Evolutionary conservation across 2,797 vertebrate genomes (phyloP), one percentile per base, ranked within the genome.

Genomic region (Anolis apletophallus): DNA sequence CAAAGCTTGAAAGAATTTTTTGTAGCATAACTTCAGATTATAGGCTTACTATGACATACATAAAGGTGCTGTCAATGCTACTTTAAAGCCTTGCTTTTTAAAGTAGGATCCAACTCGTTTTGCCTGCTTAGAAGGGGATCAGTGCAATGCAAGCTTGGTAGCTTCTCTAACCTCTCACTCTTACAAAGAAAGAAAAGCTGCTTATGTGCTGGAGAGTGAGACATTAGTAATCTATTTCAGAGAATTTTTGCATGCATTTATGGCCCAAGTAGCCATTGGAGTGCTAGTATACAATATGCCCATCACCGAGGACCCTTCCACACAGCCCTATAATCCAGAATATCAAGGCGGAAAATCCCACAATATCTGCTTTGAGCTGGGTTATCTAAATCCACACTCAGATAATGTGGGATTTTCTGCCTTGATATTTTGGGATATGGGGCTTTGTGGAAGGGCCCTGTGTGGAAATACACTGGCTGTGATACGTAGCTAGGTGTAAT

Each of bases 151-250:
- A 19, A 19, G 55, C 36, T 40, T 61, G 55, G 55, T 83, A 50
- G 29, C 26, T 61, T 64, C 57, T 84, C 36, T 84, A 75, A 84
- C 72, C 57, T 72, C 81, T 83, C 82, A 74, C 71, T 2, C 82
- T 84, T 23, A 11, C 26, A 84, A 57, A 64, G 72, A 50, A 75
- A 75, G 82, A 32, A 84, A 84, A 75, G 82, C 17, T 46, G 71
- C 57, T 75, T 84, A 84, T n/a, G 71, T 32, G 36, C 7, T 50
- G 52, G 46, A 72, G 52, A 57, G 69, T 19, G 13, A 68, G 64
- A 57, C 2, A 17, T 26, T 3, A 11, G 72, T 16, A 75, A 75
- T 29, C 61, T 64, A 34, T 69, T 69, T 69, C n/a, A 40, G 19
- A 32, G 52, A 12, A 54, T 6, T 1, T 36, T 61, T 40, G 13